Conservation (phyloP, 2,797 vertebrate species). For the Pygocentrus nattereri region DNA sequence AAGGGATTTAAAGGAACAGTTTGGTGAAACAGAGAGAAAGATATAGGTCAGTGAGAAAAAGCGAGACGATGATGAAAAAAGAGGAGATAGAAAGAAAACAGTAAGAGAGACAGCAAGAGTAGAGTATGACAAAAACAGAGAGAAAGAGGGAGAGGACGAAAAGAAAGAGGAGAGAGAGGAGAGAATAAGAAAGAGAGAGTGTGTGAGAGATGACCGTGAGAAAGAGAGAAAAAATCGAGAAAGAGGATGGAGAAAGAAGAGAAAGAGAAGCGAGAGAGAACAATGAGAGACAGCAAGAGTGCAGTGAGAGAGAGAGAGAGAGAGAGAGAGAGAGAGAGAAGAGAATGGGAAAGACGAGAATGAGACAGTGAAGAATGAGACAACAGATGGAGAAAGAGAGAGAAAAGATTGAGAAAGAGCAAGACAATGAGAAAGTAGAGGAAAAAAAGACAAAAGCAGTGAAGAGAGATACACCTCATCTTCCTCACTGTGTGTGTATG, state of each 20-base stretch:
- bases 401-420: not conserved
- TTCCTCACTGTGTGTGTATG: not conserved
- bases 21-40: not conserved
- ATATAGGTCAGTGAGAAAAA: not conserved
- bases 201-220: not conserved
- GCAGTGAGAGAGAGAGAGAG: no score
- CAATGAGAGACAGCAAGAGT: no score
- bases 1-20: conserved; percentile 14
- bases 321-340: not conserved
- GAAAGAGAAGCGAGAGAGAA: no score
- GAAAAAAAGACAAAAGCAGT: not conserved
- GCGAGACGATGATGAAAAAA: not conserved
- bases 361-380: no score
- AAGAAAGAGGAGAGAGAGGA: not conserved
- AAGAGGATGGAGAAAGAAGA: no score
- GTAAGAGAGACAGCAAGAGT: not conserved
- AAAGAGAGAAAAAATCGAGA: not conserved
- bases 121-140: not conserved
- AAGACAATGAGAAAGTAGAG: no score
- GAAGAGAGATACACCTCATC: not conserved
- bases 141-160: not conserved
- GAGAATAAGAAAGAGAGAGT: not conserved
- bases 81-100: not conserved
- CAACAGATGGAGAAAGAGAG: not conserved
- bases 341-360: not conserved